Base-by-base conservation (phyloP, 2,888 invertebrate species). In the Margaritifera margaritifera region DNA sequence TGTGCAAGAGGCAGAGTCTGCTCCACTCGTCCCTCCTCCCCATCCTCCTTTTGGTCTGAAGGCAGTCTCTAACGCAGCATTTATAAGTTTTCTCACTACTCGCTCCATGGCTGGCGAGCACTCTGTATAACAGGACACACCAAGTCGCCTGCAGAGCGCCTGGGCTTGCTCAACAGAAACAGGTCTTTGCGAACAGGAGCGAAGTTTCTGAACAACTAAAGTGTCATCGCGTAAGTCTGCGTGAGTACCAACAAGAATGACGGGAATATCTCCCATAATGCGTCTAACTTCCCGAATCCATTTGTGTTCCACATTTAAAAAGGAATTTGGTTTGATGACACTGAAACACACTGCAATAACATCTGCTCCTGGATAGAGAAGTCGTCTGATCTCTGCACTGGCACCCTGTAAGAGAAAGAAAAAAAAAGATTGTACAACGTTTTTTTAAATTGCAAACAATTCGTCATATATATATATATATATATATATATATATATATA, bases 341-440 rank as follows among this genome's bases (percentile, higher is more conserved):
- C 83, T 83, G 65, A 83, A 85, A 70, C 85, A 85, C 66, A 85
- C 77, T 25, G 84, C 78, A 69, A 85, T 82, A 8, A 84, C 77
- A 67, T 85, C 81, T 3, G 85, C 77, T 31, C 79, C 83, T 8
- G 77, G 71, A 70, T 78, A 82, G 27, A 76, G 71, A 58, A 77
- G 77, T 25, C 77, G 74, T 27, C 82, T 72, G 4, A 72, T 65
- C 22, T 77, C 78, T 5, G 79, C 70, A 27, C 74, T 74, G 24
- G 80, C 76, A 54, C 79, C 82, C 84, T 85, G 75, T 31, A 78
- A 77, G n/a, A n/a, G n/a, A n/a, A n/a, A n/a, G n/a, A n/a, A n/a
- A n/a, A n/a, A n/a, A n/a, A n/a, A n/a, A n/a, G n/a, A n/a, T n/a
- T n/a, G n/a, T n/a, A n/a, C n/a, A n/a, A n/a, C n/a, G n/a, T n/a